Evolutionary conservation across 1,140 invertebrate genomes (phyloP).

Genomic region (Eumeta japonica): DNA sequence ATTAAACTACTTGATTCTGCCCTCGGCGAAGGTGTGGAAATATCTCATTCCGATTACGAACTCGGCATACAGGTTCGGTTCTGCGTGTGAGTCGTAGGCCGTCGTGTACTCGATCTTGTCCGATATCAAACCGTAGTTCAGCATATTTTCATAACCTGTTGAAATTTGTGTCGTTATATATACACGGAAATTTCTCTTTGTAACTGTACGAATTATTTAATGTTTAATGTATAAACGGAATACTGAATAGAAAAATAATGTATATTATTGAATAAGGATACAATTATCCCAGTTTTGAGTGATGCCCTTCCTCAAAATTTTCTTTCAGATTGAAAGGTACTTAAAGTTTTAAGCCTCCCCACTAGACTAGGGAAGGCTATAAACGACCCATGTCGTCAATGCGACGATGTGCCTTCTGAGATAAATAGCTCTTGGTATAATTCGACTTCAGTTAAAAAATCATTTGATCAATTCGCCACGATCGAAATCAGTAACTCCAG

Average conservation of each 20-base stretch:
- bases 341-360: too few relatives aligned
- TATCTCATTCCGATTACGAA: constrained; percentile 26
- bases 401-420: too few relatives aligned
- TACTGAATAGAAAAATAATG: neutral
- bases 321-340: too few relatives aligned
- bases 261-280: too few relatives aligned
- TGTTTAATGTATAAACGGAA: neutral
- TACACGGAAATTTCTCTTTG: neutral
- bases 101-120: constrained; percentile 17
- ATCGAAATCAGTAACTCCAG: too few relatives aligned
- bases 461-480: too few relatives aligned
- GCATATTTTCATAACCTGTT: constrained; percentile 27
- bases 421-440: too few relatives aligned
- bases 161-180: neutral
- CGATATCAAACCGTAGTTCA: constrained; percentile 24
- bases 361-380: too few relatives aligned
- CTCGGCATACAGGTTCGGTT: constrained; percentile 25
- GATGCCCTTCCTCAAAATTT: too few relatives aligned
- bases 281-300: too few relatives aligned
- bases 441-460: too few relatives aligned
- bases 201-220: neutral
- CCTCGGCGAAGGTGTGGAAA: constrained; percentile 25
- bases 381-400: too few relatives aligned
- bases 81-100: constrained; percentile 18
- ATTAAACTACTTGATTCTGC: constrained; percentile 24